Conservation (phyloP, 2,888 invertebrate genomes). For the Lasioglossum marginatum region DNA sequence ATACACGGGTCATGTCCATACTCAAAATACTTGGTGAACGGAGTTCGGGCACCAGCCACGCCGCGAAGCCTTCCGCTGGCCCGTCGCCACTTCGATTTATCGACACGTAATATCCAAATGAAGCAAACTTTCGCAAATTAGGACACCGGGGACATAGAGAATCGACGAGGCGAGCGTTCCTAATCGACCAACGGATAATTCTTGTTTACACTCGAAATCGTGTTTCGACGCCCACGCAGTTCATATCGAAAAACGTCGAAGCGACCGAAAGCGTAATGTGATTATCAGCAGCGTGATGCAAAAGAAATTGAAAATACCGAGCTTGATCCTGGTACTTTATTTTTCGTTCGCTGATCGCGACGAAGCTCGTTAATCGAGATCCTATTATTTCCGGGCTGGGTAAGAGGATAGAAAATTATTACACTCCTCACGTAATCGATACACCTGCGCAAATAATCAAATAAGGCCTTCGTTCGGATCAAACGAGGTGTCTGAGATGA, state of each 20-base stretch:
- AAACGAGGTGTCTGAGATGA: slow-evolving; percentile 10
- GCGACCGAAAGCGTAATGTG: neutral
- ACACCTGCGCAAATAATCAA: slow-evolving; percentile 31
- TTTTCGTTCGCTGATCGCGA: neutral
- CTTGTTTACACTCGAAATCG: neutral
- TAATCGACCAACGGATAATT: neutral
- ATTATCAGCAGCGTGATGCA: neutral
- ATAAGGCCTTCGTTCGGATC: slow-evolving; percentile 23
- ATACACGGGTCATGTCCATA: neutral
- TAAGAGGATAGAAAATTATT: slow-evolving; percentile 9
- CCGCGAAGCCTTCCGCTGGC: neutral
- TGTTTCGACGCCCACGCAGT: neutral
- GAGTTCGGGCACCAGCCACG: neutral
- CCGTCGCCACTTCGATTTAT: slow-evolving; percentile 5
- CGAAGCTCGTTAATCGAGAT: slow-evolving; percentile 20
- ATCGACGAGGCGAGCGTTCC: neutral
- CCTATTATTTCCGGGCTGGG: neutral
- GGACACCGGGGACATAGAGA: neutral
- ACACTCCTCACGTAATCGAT: slow-evolving; percentile 33
- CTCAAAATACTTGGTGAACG: neutral
- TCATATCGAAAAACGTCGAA: too few species aligned
- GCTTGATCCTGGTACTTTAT: neutral
- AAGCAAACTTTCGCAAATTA: slow-evolving; percentile 10
- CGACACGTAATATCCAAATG: neutral
- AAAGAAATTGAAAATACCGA: neutral